phyloP scores from a whole-genome alignment of 2,888 invertebrate genomes.

The Entomobrya multifasciata region DNA sequence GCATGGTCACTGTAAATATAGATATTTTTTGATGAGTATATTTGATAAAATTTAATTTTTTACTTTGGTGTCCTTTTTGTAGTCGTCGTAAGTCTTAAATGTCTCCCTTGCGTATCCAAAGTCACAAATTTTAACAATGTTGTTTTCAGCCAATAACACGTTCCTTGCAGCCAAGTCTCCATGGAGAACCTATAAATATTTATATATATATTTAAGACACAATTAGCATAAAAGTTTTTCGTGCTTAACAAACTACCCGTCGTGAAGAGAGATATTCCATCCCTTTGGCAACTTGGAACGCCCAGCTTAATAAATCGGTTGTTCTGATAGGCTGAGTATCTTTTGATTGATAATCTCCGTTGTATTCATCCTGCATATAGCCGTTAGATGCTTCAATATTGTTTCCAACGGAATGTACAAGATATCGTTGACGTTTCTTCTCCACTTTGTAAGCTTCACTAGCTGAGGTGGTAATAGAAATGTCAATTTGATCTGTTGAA shows the following conservation, averaged over 20 bases:
- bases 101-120: slow-evolving; percentile 73
- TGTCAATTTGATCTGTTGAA: too few relatives aligned
- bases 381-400: too few relatives aligned
- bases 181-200: slow-evolving; percentile 65
- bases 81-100: too few relatives aligned
- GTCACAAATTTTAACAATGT: slow-evolving; percentile 71
- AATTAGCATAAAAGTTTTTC: too few relatives aligned
- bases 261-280: slow-evolving; percentile 61
- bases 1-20: background rate
- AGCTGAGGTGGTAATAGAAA: too few relatives aligned
- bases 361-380: too few relatives aligned
- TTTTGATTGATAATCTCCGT: too few relatives aligned
- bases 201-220: background rate
- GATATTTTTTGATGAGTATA: background rate
- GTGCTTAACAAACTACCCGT: background rate
- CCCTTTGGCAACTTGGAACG: slow-evolving; percentile 66
- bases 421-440: background rate
- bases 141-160: slow-evolving; percentile 51
- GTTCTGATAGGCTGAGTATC: too few relatives aligned
- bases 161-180: slow-evolving; percentile 73
- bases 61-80: slow-evolving; percentile 55
- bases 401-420: too few relatives aligned
- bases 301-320: slow-evolving; percentile 47
- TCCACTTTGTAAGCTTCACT: background rate
- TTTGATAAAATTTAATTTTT: background rate